Conservation (phyloP, 2,113 vertebrate species). For the Gnathonemus longibarbis region DNA sequence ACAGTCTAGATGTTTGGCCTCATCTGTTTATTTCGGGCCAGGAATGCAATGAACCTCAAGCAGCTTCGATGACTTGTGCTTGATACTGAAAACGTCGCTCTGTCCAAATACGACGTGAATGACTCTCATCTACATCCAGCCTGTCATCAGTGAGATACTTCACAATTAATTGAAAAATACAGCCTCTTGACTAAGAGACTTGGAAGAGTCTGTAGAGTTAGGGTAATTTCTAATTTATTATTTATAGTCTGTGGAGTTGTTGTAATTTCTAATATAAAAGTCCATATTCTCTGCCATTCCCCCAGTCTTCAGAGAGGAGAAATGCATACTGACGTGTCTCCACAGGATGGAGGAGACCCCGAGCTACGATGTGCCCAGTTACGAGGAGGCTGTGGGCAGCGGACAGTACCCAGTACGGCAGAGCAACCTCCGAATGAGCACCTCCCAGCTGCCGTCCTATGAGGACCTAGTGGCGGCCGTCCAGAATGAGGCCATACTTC, state of each 20-base stretch:
- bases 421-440: constrained; percentile 59
- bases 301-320: not conserved
- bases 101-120: not conserved
- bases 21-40: not conserved
- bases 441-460: constrained; percentile 85
- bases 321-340: not conserved
- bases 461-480: constrained; percentile 75
- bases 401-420: constrained; percentile 56
- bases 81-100: not conserved
- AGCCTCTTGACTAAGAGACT: not conserved
- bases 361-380: constrained; percentile 71
- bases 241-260: not conserved
- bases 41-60: not conserved
- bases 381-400: constrained; percentile 79
- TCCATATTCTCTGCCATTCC: not conserved
- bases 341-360: constrained; percentile 32
- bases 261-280: not conserved
- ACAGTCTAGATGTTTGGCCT: not conserved
- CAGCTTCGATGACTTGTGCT: not conserved
- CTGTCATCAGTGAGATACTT: not conserved
- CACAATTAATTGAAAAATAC: not conserved
- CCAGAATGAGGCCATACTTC: constrained; percentile 38
- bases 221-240: not conserved
- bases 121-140: not conserved
- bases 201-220: not conserved